Percentiles rank a stretch among this genome's conserved stretches.
Conservation (phyloP, 2,113 vertebrate genomes). For the Canis aureus region DNA sequence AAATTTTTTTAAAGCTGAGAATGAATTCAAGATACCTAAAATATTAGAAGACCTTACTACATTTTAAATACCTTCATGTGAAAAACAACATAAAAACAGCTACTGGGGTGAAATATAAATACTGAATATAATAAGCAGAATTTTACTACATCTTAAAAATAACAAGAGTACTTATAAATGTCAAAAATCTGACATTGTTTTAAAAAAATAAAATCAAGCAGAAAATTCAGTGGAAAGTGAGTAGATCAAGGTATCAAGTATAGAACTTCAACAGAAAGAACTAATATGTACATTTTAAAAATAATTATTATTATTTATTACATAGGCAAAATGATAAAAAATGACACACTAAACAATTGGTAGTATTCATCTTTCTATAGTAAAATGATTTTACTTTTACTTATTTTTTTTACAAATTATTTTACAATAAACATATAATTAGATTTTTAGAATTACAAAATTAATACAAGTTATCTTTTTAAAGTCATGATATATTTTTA, state of each 20-base stretch:
- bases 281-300: constrained; percentile 20
- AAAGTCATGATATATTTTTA: not conserved
- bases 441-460: constrained; percentile 30
- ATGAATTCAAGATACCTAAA: not conserved
- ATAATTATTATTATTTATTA: not conserved
- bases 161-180: not conserved
- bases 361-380: not conserved
- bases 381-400: constrained; percentile 36
- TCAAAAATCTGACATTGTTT: not conserved
- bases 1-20: not conserved
- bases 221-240: constrained; percentile 43
- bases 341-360: not conserved
- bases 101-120: constrained; percentile 11
- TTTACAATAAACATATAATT: not conserved
- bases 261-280: not conserved
- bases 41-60: not conserved
- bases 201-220: not conserved
- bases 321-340: constrained; percentile 26
- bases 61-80: not conserved
- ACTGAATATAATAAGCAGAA: not conserved
- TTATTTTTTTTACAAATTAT: constrained; percentile 24
- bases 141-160: not conserved
- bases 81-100: not conserved
- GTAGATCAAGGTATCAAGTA: not conserved
- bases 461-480: not conserved